Conservation (phyloP, 2,888 invertebrate genomes). For the Junonia oenone region DNA sequence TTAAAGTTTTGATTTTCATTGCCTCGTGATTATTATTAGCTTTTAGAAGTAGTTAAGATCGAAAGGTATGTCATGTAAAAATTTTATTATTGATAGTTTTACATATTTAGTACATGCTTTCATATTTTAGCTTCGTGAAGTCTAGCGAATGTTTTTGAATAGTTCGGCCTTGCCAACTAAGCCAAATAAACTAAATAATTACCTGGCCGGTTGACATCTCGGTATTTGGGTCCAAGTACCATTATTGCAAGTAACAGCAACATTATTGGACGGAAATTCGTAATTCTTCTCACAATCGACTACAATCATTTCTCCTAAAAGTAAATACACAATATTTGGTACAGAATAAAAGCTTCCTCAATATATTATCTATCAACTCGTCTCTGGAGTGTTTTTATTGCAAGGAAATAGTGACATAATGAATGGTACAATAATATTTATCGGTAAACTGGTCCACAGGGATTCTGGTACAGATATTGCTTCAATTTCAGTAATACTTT, state of each 20-base stretch:
- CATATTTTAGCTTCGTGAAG: too few species aligned
- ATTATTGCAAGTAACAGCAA: constrained; percentile 92
- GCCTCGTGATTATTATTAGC: neutral
- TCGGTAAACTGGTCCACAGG: neutral
- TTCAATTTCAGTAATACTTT: neutral
- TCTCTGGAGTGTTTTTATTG: neutral
- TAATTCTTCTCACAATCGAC: constrained; percentile 92
- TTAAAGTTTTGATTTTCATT: neutral
- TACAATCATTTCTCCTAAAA: constrained; percentile 65
- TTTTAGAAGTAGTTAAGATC: too few species aligned
- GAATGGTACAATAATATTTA: neutral
- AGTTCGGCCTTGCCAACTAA: neutral
- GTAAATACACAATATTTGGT: neutral
- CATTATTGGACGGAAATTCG: constrained; percentile 87
- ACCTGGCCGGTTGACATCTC: constrained; percentile 89
- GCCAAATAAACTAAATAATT: constrained; percentile 15
- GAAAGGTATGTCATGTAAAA: too few species aligned
- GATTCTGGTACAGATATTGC: neutral
- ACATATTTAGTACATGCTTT: too few species aligned
- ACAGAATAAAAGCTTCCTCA: neutral
- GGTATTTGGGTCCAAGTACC: constrained; percentile 98
- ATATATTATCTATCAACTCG: neutral
- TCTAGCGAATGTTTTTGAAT: neutral
- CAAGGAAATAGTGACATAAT: neutral
- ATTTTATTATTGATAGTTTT: too few species aligned